Evolutionary conservation across 64 coral and sea anemone species (phyloP).

Genomic region (Montipora efflorescens): DNA sequence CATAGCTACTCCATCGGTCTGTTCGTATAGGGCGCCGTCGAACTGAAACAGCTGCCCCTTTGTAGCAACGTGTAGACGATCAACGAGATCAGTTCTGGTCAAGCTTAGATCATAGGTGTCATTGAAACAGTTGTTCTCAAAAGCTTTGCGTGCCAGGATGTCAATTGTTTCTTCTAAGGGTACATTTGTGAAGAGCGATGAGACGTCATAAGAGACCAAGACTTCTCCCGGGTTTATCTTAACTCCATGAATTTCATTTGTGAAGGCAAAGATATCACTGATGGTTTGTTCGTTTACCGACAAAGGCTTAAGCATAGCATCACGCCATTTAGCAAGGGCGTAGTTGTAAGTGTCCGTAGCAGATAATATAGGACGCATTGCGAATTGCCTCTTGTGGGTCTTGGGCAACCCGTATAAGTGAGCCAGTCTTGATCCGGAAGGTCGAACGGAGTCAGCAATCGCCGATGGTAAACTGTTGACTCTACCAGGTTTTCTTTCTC

Average conservation of each 20-base stretch:
- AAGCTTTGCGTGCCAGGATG: conserved; percentile 35
- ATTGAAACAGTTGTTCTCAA: conserved; percentile 39
- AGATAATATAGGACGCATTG: conserved; percentile 26
- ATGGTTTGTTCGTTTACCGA: conserved; percentile 33
- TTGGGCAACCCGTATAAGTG: conserved; percentile 26
- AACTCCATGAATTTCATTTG: conserved; percentile 7
- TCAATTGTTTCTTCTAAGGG: conserved; percentile 33
- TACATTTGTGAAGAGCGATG: conserved; percentile 41
- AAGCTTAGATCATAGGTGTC: conserved; percentile 45
- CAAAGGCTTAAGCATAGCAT: neutral
- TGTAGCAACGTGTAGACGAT: conserved; percentile 39
- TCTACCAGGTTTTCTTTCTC: conserved; percentile 27
- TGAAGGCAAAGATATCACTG: conserved; percentile 20
- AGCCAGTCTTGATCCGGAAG: too few species aligned
- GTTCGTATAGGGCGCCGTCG: conserved; percentile 32
- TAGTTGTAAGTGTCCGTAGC: conserved; percentile 16
- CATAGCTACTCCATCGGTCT: conserved; percentile 29
- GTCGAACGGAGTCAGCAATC: too few species aligned
- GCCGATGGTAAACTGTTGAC: neutral
- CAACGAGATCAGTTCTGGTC: conserved; percentile 31
- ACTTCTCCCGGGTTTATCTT: conserved; percentile 15
- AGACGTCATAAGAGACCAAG: conserved; percentile 3
- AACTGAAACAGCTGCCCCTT: conserved; percentile 59
- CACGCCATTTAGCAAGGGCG: too few species aligned
- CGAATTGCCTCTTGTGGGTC: conserved; percentile 26